Percentiles rank a stretch among this genome's conserved stretches.
These are phyloP conservation scores for Stenodera caucasica DNA, from an alignment of 2,888 invertebrate genomes.

Conservation along the genomic window DNA sequence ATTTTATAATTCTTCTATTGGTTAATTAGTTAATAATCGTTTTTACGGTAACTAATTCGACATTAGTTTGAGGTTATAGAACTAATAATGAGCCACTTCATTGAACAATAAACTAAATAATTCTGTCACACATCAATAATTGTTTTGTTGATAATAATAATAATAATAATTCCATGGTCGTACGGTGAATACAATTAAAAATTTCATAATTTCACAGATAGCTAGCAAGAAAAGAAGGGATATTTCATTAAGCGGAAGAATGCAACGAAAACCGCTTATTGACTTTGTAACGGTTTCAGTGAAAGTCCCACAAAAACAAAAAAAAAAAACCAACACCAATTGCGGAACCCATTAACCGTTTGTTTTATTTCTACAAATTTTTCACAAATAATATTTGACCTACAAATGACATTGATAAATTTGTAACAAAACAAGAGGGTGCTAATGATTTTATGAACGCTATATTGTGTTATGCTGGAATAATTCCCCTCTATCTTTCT, in stretches of 20 bases:
- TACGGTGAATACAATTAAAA: neutral
- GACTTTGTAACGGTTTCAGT: neutral
- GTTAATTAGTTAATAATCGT: neutral
- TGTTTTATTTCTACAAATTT: no score
- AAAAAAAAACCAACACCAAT: no score
- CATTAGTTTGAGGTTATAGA: neutral
- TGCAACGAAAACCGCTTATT: neutral
- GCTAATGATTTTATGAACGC: neutral
- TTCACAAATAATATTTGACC: constrained; percentile 12
- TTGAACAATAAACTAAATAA: neutral
- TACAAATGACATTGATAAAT: constrained; percentile 26
- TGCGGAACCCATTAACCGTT: no score
- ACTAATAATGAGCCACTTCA: neutral
- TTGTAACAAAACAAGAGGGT: constrained; percentile 2
- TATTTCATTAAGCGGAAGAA: neutral
- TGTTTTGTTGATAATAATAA: neutral
- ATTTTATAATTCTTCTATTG: neutral
- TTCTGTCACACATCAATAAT: neutral
- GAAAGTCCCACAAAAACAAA: neutral
- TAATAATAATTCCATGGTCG: neutral
- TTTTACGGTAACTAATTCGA: no score
- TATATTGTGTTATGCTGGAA: neutral
- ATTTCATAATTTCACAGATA: neutral
- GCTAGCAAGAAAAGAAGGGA: neutral
- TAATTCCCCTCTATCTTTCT: neutral